Conservation (phyloP, 2,113 vertebrate species). For the Hyperopisus bebe region DNA sequence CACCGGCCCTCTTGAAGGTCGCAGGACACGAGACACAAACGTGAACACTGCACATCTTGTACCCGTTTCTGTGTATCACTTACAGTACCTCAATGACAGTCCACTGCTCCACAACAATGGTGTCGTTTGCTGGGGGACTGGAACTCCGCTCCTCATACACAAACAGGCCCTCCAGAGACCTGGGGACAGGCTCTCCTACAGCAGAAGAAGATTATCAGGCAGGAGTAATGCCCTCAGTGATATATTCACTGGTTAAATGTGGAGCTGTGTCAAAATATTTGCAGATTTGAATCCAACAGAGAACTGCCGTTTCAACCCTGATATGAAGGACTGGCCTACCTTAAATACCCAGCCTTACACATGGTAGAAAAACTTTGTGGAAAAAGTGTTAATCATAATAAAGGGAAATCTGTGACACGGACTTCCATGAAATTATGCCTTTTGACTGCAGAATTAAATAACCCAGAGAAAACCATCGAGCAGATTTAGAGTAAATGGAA, state of each 20-base stretch:
- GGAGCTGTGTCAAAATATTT: neutral
- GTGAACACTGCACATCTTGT: neutral
- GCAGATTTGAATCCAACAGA: neutral
- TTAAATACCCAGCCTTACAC: neutral
- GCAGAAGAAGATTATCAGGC: neutral
- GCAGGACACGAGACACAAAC: neutral
- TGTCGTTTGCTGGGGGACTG: conserved; percentile 75
- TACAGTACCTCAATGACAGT: conserved; percentile 94
- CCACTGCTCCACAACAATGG: conserved; percentile 96
- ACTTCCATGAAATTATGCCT: neutral
- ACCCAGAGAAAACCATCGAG: neutral
- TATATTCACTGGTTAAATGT: neutral
- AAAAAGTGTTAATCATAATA: neutral
- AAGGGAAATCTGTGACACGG: neutral
- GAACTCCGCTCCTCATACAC: conserved; percentile 83
- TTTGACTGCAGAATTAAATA: neutral
- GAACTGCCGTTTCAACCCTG: neutral
- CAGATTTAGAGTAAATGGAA: neutral
- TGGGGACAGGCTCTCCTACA: conserved; percentile 78
- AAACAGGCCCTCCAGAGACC: conserved; percentile 89
- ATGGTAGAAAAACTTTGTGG: neutral
- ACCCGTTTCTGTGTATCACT: conserved; percentile 16
- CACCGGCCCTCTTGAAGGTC: neutral
- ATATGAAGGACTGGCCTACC: neutral
- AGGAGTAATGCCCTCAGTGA: neutral